Evolutionary conservation across 2,113 vertebrate species (phyloP).

Genomic region (Dendropsophus ebraccatus): DNA sequence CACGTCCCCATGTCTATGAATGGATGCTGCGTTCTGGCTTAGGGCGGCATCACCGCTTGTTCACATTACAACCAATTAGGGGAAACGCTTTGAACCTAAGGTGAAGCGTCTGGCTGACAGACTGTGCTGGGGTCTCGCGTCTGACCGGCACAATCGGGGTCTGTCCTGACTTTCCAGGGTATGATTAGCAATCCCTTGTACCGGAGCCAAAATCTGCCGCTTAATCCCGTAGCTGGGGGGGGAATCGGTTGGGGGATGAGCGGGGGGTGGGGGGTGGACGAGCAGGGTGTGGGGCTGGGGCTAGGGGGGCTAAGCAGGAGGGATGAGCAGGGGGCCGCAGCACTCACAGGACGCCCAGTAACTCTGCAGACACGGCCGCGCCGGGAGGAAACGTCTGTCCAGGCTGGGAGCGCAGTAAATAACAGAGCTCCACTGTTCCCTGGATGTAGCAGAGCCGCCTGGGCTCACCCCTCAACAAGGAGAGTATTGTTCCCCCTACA

Average conservation of each 20-base stretch:
- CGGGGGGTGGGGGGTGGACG: too few species aligned
- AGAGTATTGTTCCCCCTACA: not conserved
- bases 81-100: not conserved
- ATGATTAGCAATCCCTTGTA: conserved; percentile 15
- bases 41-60: too few species aligned
- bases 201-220: conserved; percentile 5
- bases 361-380: not conserved
- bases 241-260: too few species aligned
- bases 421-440: conserved; percentile 42
- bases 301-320: too few species aligned
- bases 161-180: conserved; percentile 25
- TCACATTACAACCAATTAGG: too few species aligned
- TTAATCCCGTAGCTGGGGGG: not conserved
- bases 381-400: not conserved
- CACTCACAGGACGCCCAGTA: not conserved
- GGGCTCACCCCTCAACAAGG: conserved; percentile 25
- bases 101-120: not conserved
- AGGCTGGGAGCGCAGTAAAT: not conserved
- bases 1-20: too few species aligned
- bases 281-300: too few species aligned
- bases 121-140: too few species aligned
- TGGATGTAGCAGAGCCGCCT: conserved; percentile 18
- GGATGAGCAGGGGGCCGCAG: too few species aligned
- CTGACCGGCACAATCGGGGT: conserved; percentile 18
- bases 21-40: too few species aligned